Evolutionary conservation across 2,113 vertebrate genomes (phyloP), one percentile per base, ranked within the genome.

Genomic region (Burhinus oedicnemus): DNA sequence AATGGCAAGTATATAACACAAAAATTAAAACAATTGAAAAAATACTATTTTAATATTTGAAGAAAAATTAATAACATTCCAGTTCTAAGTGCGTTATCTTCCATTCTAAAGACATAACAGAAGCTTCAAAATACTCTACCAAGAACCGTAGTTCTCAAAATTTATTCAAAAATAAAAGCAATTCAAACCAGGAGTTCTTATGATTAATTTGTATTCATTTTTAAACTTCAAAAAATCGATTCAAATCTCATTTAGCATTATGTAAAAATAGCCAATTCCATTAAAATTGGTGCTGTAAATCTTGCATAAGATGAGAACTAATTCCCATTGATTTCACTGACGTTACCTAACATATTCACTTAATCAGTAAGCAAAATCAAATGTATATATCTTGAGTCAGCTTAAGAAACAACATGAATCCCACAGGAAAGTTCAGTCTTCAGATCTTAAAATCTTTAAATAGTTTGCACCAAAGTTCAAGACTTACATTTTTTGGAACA

Each of bases 61-160:
- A 42, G 34, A 23, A 32, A 32, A 74, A 44, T 32, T 23, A 66
- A 0, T 1, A 19, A 9, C 2, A 44, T 42, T 58, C 5, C 0
- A 29, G 49, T 83, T 90, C n/a, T 20, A 52, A 61, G 12, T 72
- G 15, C 3, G 3, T 65, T 64, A 16, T 34, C 52, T 89, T 38
- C 61, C 30, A 55, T 68, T 65, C 27, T 72, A 20, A 58, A 84
- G 32, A 36, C 6, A 27, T 9, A 75, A 51, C 4, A 83, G 55
- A 17, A 61, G 47, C 30, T 75, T 77, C 51, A 47, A 90, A 93
- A 49, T 10, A 45, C 55, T 83, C 40, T 16, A 36, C 18, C 57
- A 78, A 58, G 55, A 93, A 15, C 34, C 29, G 9, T 21, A 57
- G 9, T 70, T 82, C 45, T 71, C 40, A 44, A 21, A 68, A 84